phyloP scores from a whole-genome alignment of 2,888 invertebrate species.

The Noctua comes region DNA sequence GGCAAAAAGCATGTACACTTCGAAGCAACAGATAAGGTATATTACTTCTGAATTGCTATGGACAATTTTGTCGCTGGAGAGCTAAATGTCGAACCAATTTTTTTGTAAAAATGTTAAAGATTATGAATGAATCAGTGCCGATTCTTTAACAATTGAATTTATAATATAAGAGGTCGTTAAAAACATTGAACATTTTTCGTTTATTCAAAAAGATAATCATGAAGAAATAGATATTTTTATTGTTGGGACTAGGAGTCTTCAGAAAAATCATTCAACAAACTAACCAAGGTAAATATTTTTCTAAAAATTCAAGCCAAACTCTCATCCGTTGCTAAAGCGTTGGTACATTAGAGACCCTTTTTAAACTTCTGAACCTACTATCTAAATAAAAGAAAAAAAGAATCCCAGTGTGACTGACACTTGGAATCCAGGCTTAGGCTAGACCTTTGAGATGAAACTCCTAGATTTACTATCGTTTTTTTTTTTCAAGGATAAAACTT shows the following conservation, averaged over 20 bases:
- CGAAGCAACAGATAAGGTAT: slow-evolving; percentile 84
- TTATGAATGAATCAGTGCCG: not conserved
- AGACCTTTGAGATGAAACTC: slow-evolving; percentile 32
- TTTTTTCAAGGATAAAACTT: slow-evolving; percentile 32
- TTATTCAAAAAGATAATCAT: not conserved
- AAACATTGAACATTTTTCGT: not conserved
- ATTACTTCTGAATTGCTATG: slow-evolving; percentile 80
- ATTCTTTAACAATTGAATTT: not conserved
- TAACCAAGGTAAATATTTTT: slow-evolving; percentile 19
- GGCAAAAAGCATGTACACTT: slow-evolving; percentile 88
- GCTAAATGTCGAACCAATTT: slow-evolving; percentile 58
- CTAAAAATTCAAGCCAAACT: slow-evolving; percentile 21
- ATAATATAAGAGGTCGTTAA: not conserved
- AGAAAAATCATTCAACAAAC: slow-evolving; percentile 10
- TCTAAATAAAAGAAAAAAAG: slow-evolving; percentile 28
- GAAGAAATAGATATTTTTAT: slow-evolving; percentile 5
- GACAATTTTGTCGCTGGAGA: slow-evolving; percentile 51
- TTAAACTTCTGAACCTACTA: slow-evolving; percentile 28
- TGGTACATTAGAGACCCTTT: slow-evolving; percentile 29
- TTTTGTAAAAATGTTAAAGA: not conserved
- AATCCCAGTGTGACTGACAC: slow-evolving; percentile 29
- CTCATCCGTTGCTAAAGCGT: slow-evolving; percentile 20
- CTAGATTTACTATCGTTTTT: slow-evolving; percentile 33
- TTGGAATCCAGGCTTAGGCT: slow-evolving; percentile 29
- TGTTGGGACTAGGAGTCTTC: not conserved